Conservation (phyloP, 2,113 vertebrate genomes). For the Rynchops niger region DNA sequence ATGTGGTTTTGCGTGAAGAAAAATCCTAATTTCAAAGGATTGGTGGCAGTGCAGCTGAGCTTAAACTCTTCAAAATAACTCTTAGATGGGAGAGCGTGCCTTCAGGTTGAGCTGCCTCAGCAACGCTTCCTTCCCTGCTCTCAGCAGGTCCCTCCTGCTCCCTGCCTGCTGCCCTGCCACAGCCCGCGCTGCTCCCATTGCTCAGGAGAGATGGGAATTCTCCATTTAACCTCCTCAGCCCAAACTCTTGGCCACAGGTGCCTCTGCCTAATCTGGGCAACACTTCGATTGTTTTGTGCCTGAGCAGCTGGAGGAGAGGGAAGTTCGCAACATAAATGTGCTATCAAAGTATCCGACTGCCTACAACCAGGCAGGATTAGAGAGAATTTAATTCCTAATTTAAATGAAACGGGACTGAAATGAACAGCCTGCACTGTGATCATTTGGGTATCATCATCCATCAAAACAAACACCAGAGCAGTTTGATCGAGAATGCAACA, state of each 20-base stretch:
- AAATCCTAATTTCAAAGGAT: neutral
- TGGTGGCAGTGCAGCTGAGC: neutral
- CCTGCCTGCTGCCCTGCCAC: accelerated
- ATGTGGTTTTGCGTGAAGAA: neutral
- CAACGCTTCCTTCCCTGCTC: neutral
- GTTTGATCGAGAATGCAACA: neutral
- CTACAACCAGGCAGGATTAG: neutral
- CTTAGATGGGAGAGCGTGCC: accelerated
- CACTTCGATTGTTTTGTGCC: neutral
- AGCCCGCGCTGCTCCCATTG: neutral
- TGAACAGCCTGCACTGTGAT: neutral
- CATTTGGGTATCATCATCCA: neutral
- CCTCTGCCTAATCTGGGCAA: neutral
- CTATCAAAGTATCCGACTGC: neutral
- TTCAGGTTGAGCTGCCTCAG: neutral
- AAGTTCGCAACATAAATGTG: neutral
- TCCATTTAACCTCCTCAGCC: neutral
- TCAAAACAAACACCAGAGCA: neutral
- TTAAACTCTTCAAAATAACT: neutral
- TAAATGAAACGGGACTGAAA: neutral
- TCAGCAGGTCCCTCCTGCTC: neutral
- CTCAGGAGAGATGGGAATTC: neutral
- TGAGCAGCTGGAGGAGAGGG: neutral
- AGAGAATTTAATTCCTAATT: neutral
- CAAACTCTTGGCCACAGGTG: neutral